A percentile compares a stretch with the other conserved stretches of the same genome.
phyloP scores from a whole-genome alignment of 2,797 vertebrate species.

The Takifugu rubripes region DNA sequence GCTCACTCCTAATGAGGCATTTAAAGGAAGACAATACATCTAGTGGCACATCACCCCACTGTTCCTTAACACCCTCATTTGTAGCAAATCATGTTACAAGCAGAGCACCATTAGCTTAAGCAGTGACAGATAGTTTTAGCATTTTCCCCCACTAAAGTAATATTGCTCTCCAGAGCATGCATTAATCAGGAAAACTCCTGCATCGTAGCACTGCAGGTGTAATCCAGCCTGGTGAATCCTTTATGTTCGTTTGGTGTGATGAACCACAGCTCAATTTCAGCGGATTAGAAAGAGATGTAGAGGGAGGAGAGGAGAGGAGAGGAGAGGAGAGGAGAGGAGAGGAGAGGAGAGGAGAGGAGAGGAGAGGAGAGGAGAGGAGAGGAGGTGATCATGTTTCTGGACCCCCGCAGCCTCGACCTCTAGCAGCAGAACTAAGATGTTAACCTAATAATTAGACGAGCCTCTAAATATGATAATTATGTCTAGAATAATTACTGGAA shows the following conservation, averaged over 20 bases:
- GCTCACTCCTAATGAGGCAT: constrained; percentile 78
- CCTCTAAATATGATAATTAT: too few relatives aligned
- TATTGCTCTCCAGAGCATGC: constrained; percentile 49
- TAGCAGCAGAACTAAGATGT: too few relatives aligned
- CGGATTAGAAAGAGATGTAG: too few relatives aligned
- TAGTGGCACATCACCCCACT: constrained; percentile 70
- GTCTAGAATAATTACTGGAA: too few relatives aligned
- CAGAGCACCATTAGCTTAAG: constrained; percentile 77
- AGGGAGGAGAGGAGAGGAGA: too few relatives aligned
- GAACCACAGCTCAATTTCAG: constrained; percentile 4
- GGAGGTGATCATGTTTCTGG: too few relatives aligned
- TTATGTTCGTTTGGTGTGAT: constrained; percentile 12
- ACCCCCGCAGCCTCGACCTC: too few relatives aligned
- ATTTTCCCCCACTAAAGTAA: constrained; percentile 43
- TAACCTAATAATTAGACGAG: too few relatives aligned
- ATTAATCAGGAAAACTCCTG: constrained; percentile 44
- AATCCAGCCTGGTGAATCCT: constrained; percentile 26
- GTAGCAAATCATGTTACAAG: constrained; percentile 80
- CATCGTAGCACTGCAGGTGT: constrained; percentile 19
- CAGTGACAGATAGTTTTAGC: constrained; percentile 61
- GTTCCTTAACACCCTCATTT: constrained; percentile 79
- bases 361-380: too few relatives aligned
- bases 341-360: too few relatives aligned
- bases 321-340: too few relatives aligned
- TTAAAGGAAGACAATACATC: constrained; percentile 79